Evolutionary conservation across 2,888 invertebrate genomes (phyloP).

Genomic region (Leucozona laternaria): DNA sequence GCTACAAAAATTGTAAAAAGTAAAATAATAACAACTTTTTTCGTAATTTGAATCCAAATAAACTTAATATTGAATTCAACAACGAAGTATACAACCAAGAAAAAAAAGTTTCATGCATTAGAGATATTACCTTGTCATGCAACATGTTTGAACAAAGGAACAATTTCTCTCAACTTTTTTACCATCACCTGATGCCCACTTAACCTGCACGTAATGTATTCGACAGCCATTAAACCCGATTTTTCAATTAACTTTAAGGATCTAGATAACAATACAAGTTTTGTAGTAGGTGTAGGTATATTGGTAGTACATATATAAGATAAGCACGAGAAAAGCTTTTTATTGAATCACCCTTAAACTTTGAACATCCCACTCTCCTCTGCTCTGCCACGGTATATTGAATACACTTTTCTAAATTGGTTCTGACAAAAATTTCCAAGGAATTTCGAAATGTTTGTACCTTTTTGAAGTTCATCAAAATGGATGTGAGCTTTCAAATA

Average conservation of each 20-base stretch:
- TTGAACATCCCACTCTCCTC: conserved; percentile 21
- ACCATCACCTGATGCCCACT: conserved; percentile 16
- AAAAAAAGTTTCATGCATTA: conserved; percentile 4
- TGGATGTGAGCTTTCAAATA: no score
- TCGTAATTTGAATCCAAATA: conserved; percentile 21
- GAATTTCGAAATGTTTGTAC: neutral
- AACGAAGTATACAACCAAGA: neutral
- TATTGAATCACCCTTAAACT: conserved; percentile 48
- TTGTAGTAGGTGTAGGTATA: conserved; percentile 17
- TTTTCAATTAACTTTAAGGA: conserved; percentile 71
- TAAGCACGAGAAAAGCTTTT: conserved; percentile 59
- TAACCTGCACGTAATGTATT: conserved; percentile 8
- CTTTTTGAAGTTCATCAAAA: no score
- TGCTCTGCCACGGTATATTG: neutral
- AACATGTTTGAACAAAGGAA: conserved; percentile 17
- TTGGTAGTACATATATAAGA: neutral
- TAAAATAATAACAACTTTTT: no score
- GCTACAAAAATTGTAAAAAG: no score
- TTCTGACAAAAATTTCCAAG: conserved; percentile 39
- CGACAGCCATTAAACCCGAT: conserved; percentile 61
- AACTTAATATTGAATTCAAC: conserved; percentile 22
- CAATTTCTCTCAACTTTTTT: neutral
- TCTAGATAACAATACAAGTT: conserved; percentile 54
- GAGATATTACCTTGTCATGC: conserved; percentile 19
- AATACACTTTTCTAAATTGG: conserved; percentile 15